Conservation (phyloP, 2,888 invertebrate genomes). For the Petrophora chlorosata region DNA sequence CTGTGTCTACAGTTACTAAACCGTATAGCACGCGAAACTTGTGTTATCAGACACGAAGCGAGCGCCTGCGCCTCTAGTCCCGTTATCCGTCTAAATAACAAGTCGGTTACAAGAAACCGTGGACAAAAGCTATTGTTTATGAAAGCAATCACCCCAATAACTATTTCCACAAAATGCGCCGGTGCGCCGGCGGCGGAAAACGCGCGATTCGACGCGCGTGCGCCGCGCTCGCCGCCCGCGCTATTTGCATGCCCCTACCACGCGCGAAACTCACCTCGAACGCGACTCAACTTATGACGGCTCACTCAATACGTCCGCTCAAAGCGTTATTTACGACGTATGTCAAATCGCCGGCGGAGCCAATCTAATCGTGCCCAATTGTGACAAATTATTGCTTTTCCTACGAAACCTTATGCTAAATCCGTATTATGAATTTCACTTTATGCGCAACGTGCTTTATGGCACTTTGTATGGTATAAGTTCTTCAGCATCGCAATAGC, state of each 20-base stretch:
- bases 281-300: conserved; percentile 41
- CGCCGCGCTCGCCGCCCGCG: conserved; percentile 62
- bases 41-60: conserved; percentile 62
- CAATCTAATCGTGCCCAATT: conserved; percentile 82
- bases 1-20: too few species aligned
- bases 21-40: conserved; percentile 45
- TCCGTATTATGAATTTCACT: conserved; percentile 73
- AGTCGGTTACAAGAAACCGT: conserved; percentile 66
- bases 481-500: conserved; percentile 43
- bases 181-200: conserved; percentile 72
- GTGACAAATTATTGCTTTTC: conserved; percentile 83
- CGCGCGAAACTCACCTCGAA: conserved; percentile 30
- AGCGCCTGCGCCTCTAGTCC: conserved; percentile 45
- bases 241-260: conserved; percentile 62
- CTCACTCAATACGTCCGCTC: conserved; percentile 65
- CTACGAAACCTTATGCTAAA: conserved; percentile 78
- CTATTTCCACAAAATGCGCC: conserved; percentile 79
- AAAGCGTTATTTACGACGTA: conserved; percentile 78
- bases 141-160: conserved; percentile 83
- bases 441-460: conserved; percentile 60
- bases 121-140: conserved; percentile 82
- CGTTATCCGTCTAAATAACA: conserved; percentile 72
- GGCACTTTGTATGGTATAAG: conserved; percentile 56
- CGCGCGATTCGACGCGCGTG: conserved; percentile 81
- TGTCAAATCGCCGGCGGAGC: conserved; percentile 80